These are phyloP conservation scores for Dromas ardeola DNA, from an alignment of 2,113 vertebrate genomes.

Conservation along the genomic window DNA sequence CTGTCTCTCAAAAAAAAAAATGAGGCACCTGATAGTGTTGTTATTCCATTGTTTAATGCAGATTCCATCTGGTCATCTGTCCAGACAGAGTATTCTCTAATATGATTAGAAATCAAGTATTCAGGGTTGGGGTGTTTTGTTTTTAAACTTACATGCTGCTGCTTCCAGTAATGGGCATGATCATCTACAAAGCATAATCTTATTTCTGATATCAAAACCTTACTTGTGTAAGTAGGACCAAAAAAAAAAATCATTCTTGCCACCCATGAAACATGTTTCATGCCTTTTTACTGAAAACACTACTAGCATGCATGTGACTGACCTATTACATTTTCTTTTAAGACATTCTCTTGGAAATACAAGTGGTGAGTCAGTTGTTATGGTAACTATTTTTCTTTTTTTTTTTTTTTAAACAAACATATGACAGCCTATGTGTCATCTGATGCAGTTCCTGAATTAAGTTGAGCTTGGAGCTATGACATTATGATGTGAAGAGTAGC, in stretches of 20 bases:
- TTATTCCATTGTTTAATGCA: not conserved
- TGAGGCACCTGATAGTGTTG: not conserved
- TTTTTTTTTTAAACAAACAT: conserved; percentile 15
- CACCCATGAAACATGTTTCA: not conserved
- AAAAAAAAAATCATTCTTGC: not conserved
- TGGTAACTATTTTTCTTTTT: conserved; percentile 41
- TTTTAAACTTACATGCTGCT: not conserved
- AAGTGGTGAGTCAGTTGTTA: conserved; percentile 58
- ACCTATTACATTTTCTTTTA: not conserved
- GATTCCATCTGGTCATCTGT: not conserved
- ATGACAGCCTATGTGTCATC: conserved; percentile 52
- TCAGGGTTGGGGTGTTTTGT: not conserved
- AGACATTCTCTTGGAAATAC: not conserved
- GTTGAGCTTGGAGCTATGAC: not conserved
- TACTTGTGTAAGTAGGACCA: not conserved
- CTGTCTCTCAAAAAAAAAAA: not conserved
- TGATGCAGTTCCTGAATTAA: conserved; percentile 39
- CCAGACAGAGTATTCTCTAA: not conserved
- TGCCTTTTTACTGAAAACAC: not conserved
- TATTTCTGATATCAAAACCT: not conserved
- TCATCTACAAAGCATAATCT: not conserved
- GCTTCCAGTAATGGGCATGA: not conserved
- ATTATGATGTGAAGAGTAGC: not conserved
- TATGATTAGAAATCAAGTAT: not conserved
- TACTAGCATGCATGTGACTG: not conserved